Evolutionary conservation across 2,888 invertebrate species (phyloP), one percentile per base, ranked within the genome.

Genomic region (Archaeoteleia sp.): DNA sequence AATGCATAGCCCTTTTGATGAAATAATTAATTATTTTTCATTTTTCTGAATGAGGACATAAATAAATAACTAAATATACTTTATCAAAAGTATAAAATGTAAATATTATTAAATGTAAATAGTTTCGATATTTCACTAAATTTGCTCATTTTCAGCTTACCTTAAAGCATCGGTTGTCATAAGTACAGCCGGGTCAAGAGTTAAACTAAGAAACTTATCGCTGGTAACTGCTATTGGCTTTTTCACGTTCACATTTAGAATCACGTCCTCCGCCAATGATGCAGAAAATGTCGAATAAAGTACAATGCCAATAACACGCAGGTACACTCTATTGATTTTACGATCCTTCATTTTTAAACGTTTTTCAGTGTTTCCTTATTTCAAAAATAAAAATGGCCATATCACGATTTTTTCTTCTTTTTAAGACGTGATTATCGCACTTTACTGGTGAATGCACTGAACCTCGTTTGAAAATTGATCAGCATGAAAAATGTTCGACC

Each of bases 171-270:
- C 83, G 71, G 86, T 86, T 46, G 85, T 86, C 71, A 88, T 88
- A 58, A 93, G 80, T 77, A 90, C 87, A 46, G 88, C 89, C 0
- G 93, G 93, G 77, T 92, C 92, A 3, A 94, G 86, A 0, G 91
- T 90, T 69, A 93, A 88, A 83, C 93, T 93, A 8, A 94, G 83
- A 81, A 93, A 94, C 76, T 89, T 89, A 45, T 89, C 90, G 75
- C 90, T 91, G 1, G 93, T 90, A 60, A 88, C 80, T 72, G 93
- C 89, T 3, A 91, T 83, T 14, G 90, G 88, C 66, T 88, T 89
- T 71, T 90, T 90, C 0, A 89, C 88, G 65, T 88, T 88, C 29
- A 94, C 85, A 71, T 87, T 88, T 51, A 91, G 87, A 46, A 83
- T 83, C 14, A 89, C 87, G 7, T 90, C 88, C 40, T 89, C 87